Base-by-base conservation (phyloP, 2,797 vertebrate species). In the Decapterus maruadsi region DNA sequence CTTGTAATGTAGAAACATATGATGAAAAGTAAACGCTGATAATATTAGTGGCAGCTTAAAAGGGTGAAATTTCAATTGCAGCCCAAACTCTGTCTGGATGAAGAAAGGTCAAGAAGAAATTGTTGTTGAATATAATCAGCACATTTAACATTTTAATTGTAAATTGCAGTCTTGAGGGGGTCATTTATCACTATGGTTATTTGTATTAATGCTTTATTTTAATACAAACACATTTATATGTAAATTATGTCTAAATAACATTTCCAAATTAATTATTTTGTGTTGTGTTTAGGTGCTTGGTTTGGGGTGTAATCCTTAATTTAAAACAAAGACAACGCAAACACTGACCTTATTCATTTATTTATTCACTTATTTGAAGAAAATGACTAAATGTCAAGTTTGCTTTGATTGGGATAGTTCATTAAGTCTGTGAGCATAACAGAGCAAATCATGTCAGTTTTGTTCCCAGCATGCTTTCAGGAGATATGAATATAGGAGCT, bases 231-330 rank as follows among this genome's bases (percentile, higher is more conserved):
- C 95, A 97, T 97, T 97, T 97, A 95, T 95, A 97, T 97, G 96
- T 95, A 97, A 98, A 97, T 97, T 86, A 95, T 95, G 95, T 93
- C 94, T 91, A 95, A 96, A 95, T 94, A 95, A 95, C 94, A 95
- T 95, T 90, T 86, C 88, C 91, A 95, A 95, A 95, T 96, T 94
- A 94, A 95, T 94, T 93, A 89, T 92, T 76, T 89, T 74, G 77
- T 72, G 68, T 76, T 50, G 75, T 83, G 82, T 58, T 82, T 75
- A 83, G 75, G 88, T 87, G 80, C 79, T 61, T 51, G 79, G 77
- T 93, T 88, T 78, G 77, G 61, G 86, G 70, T 86, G 81, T 82
- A 81, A 85, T 86, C 63, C 70, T 63, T 87, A 50, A 92, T 87
- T 92, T 81, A 68, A 89, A 88, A 88, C 68, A 77, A 81, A 81